Evolutionary conservation across 2,113 vertebrate species (phyloP).

Genomic region (Sprattus sprattus): DNA sequence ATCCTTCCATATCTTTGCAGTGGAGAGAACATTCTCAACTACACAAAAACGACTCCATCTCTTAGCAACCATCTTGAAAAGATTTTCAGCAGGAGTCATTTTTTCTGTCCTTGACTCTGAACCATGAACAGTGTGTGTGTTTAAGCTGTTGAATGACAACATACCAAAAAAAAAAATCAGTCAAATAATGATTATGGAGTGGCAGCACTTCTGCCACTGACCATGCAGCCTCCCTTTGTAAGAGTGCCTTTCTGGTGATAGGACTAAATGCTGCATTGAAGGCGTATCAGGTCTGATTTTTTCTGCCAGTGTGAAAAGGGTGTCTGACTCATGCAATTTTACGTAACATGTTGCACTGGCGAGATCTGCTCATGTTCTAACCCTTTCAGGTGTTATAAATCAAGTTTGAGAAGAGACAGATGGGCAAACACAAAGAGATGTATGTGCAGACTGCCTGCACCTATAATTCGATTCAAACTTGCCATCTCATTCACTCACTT

Average conservation of each 20-base stretch:
- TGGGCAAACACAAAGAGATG: not conserved
- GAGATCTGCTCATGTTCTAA: not conserved
- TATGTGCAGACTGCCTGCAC: not conserved
- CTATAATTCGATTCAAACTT: not conserved
- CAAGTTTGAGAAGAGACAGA: not conserved
- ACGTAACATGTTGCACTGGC: not conserved
- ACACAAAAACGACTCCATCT: not conserved
- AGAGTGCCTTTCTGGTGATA: not conserved
- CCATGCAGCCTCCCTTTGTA: not conserved
- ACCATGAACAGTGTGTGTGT: not conserved
- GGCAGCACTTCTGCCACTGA: not conserved
- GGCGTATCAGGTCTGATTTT: not conserved
- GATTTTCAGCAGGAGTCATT: not conserved
- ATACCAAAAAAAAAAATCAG: not conserved
- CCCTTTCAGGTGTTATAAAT: not conserved
- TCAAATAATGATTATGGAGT: not conserved
- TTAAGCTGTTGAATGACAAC: not conserved
- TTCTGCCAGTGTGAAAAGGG: not conserved
- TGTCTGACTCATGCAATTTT: slow-evolving; percentile 5
- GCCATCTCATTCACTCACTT: not conserved
- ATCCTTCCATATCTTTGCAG: not conserved
- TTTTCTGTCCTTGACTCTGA: slow-evolving; percentile 10
- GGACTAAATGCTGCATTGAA: not conserved
- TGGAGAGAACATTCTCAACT: not conserved
- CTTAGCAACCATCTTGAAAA: not conserved